Evolutionary conservation across 2,797 vertebrate genomes (phyloP).

Genomic region (Sebastes alutus): DNA sequence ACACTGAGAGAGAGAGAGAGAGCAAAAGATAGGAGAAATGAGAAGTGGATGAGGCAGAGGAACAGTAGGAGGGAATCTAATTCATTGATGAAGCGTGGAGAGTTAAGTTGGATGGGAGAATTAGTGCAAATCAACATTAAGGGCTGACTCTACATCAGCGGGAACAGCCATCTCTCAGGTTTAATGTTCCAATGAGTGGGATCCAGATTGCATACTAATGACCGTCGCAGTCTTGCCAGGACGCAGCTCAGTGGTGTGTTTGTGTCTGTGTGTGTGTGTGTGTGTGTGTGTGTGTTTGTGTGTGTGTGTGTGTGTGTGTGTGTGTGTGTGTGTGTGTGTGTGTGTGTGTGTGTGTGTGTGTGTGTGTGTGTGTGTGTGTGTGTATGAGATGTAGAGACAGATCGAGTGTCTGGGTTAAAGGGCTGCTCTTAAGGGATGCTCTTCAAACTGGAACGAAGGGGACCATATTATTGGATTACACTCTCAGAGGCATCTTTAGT

Average conservation of each 20-base stretch:
- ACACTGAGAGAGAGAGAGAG: conserved; percentile 62
- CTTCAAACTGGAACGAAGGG: conserved; percentile 52
- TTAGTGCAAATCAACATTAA: conserved; percentile 34
- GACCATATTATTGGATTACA: conserved; percentile 71
- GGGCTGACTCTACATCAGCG: conserved; percentile 34
- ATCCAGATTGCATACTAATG: conserved; percentile 53
- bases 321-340: not conserved
- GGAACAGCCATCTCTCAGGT: conserved; percentile 34
- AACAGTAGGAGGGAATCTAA: conserved; percentile 10
- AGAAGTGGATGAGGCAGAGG: conserved; percentile 6
- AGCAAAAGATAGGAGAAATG: conserved; percentile 1
- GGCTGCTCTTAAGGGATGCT: conserved; percentile 49
- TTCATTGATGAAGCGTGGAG: not conserved
- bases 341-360: too few species aligned
- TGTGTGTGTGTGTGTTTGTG: not conserved
- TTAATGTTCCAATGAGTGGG: conserved; percentile 49
- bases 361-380: not conserved
- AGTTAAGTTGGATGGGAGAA: conserved; percentile 26
- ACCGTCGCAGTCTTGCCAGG: conserved; percentile 31
- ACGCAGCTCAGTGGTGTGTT: conserved; percentile 17
- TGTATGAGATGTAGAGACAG: conserved; percentile 10
- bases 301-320: not conserved
- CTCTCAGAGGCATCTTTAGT: conserved; percentile 56
- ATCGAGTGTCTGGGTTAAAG: conserved; percentile 43
- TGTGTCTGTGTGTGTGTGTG: not conserved